These are phyloP conservation scores for Microvelia longipes DNA, from an alignment of 1,140 invertebrate genomes.

Conservation along the genomic window DNA sequence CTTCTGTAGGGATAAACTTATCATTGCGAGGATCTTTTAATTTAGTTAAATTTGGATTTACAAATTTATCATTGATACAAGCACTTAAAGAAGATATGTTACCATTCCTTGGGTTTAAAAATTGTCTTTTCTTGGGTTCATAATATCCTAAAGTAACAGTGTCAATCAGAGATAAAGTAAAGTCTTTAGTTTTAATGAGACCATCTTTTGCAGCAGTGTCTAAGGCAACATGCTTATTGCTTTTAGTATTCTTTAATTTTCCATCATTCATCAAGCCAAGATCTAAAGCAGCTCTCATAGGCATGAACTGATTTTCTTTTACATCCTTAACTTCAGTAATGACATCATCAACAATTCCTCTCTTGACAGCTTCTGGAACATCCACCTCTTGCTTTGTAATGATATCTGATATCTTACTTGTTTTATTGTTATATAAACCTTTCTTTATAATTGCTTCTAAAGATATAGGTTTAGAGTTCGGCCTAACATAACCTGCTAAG, in stretches of 20 bases:
- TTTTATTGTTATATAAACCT: conserved; percentile 48
- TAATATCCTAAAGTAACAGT: conserved; percentile 67
- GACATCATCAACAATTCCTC: conserved; percentile 63
- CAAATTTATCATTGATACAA: conserved; percentile 51
- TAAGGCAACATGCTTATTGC: conserved; percentile 46
- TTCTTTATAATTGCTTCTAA: conserved; percentile 56
- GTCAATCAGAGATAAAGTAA: conserved; percentile 52
- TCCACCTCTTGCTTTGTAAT: conserved; percentile 50
- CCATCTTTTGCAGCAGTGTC: conserved; percentile 50
- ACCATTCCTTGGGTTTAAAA: conserved; percentile 65
- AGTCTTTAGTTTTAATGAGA: conserved; percentile 50
- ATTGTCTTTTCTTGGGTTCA: conserved; percentile 50
- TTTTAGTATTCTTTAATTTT: conserved; percentile 48
- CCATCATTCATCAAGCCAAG: conserved; percentile 51
- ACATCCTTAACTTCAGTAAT: conserved; percentile 69
- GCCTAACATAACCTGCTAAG: conserved; percentile 46
- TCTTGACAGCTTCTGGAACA: conserved; percentile 56
- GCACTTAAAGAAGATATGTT: conserved; percentile 51
- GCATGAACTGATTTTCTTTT: conserved; percentile 45
- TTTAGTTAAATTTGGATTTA: conserved; percentile 50
- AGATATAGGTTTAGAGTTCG: conserved; percentile 49
- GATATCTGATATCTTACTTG: conserved; percentile 52
- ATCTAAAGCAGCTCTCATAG: conserved; percentile 49
- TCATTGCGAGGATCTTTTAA: conserved; percentile 58
- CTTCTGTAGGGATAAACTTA: conserved; percentile 43